Evolutionary conservation across 2,888 invertebrate genomes (phyloP).

Genomic region (Megastigmus dorsalis): DNA sequence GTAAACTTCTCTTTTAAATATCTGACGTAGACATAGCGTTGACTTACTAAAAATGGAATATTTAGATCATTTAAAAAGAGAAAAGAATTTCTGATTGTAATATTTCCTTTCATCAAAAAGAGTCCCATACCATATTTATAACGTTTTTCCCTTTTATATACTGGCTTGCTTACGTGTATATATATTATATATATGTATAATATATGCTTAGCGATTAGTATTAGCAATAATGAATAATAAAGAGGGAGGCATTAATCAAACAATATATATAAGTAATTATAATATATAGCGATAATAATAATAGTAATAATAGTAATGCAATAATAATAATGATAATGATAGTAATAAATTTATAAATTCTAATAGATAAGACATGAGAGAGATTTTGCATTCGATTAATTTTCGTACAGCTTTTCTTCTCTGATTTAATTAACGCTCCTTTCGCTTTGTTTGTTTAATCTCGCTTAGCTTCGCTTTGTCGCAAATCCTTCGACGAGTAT

Average conservation of each 20-base stretch:
- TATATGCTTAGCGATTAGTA: constrained; percentile 68
- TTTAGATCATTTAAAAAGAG: constrained; percentile 43
- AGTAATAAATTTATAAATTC: constrained; percentile 61
- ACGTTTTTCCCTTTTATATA: constrained; percentile 58
- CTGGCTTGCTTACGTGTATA: constrained; percentile 57
- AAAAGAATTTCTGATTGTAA: constrained; percentile 52
- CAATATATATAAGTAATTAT: constrained; percentile 58
- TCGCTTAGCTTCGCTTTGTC: constrained; percentile 47
- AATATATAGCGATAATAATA: constrained; percentile 54
- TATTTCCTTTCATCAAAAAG: constrained; percentile 40
- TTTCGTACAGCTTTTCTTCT: constrained; percentile 56
- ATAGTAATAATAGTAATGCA: constrained; percentile 57
- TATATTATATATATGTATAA: constrained; percentile 62
- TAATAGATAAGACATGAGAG: constrained; percentile 69
- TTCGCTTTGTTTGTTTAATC: constrained; percentile 55
- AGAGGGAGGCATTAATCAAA: constrained; percentile 58
- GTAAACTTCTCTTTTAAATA: constrained; percentile 61
- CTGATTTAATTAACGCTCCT: constrained; percentile 56
- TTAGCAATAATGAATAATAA: constrained; percentile 66
- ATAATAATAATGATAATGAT: constrained; percentile 62
- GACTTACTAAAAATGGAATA: constrained; percentile 58
- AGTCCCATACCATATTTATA: constrained; percentile 65
- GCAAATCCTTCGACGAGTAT: constrained; percentile 62
- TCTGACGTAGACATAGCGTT: constrained; percentile 65
- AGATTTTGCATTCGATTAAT: constrained; percentile 66